Evolutionary conservation across 2,888 invertebrate genomes (phyloP), one percentile per base, ranked within the genome.

Genomic region (Drosophila neonasuta): DNA sequence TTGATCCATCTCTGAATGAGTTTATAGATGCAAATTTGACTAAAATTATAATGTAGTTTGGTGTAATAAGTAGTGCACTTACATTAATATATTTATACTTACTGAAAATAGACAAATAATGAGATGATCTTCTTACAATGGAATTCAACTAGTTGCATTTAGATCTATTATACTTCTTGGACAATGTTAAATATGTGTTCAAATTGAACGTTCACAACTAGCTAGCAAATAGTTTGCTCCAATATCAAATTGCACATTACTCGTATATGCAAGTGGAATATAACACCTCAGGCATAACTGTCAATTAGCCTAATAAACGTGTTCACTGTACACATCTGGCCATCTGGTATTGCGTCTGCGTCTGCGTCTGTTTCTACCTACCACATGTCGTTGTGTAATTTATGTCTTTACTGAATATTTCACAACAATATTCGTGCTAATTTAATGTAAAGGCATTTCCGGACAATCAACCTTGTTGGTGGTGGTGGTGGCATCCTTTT

Each of bases 371-470:
- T 0, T 2, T 32, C 32, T 3, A 10, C 10, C 10, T 8, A 32
- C 10, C 32, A 9, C 32, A 32, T n/a, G 55, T 2, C 34, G 29
- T 49, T 62, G 48, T 60, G 45, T 60, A 42, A 48, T 48, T 46
- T 41, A 48, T 41, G 30, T 51, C 24, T 3, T 3, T n/a, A 36
- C 34, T 59, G 30, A 62, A 69, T 58, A 63, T 50, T 66, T 51
- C 10, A 60, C 36, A 55, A 45, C 34, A 50, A 59, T 50, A 39
- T 68, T 65, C 48, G 51, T 56, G 52, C 45, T 60, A 54, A 66
- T 60, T 63, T 46, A 58, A 58, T 69, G 36, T 65, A 44, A 64
- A 60, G 46, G 42, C 56, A 50, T 44, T 50, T 57, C 45, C 50
- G 63, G 50, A 45, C 34, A 50, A 15, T 29, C 44, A 13, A 9